Conservation (phyloP, 1,140 invertebrate genomes). For the Drosophila takahashii region DNA sequence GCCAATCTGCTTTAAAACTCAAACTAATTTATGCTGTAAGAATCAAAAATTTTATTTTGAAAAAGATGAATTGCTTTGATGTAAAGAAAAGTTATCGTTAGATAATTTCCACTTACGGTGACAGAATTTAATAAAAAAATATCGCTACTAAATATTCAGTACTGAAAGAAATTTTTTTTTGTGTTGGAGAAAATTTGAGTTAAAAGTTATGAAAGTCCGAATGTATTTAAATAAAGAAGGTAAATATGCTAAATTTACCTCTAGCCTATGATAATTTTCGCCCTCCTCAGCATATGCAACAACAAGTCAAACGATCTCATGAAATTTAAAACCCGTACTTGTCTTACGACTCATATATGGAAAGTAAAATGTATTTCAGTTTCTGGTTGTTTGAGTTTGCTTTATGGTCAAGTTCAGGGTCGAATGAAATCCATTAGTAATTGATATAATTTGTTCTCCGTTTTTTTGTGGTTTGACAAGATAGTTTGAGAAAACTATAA, state of each 20-base stretch:
- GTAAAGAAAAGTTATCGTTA: too few relatives aligned
- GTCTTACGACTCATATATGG: constrained; percentile 21
- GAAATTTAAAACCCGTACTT: constrained; percentile 26
- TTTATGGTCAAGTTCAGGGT: constrained; percentile 62
- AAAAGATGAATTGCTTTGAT: too few relatives aligned
- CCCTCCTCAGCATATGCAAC: neutral
- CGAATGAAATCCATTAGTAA: constrained; percentile 10
- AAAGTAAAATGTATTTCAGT: constrained; percentile 10
- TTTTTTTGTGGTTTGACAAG: constrained; percentile 14
- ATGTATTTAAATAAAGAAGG: too few relatives aligned
- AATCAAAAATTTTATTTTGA: too few relatives aligned
- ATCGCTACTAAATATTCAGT: too few relatives aligned
- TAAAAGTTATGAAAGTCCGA: too few relatives aligned
- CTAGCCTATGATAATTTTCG: constrained; percentile 8
- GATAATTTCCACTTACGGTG: too few relatives aligned
- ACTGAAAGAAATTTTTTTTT: too few relatives aligned
- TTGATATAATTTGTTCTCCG: constrained; percentile 6
- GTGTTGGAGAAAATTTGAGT: too few relatives aligned
- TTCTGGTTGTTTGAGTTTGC: constrained; percentile 1
- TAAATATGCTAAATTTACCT: neutral
- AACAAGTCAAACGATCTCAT: neutral
- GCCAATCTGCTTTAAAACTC: too few relatives aligned
- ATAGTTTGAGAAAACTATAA: constrained; percentile 50
- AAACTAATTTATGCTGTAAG: too few relatives aligned
- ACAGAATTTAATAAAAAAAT: too few relatives aligned